phyloP scores from a whole-genome alignment of 2,888 invertebrate species.

The Cryptocephalus moraei region DNA sequence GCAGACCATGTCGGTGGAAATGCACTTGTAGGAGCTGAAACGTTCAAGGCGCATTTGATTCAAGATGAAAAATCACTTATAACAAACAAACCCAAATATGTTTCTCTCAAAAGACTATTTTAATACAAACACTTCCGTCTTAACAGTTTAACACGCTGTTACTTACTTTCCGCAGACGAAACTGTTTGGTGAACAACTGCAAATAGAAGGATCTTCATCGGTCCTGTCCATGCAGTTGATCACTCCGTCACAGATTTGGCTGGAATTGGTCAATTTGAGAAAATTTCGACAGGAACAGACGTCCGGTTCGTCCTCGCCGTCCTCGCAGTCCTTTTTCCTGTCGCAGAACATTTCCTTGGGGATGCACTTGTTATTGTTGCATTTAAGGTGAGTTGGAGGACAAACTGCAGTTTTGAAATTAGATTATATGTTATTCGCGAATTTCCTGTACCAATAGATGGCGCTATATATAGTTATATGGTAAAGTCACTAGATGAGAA shows the following conservation, averaged over 20 bases:
- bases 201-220: conserved; percentile 59
- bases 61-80: neutral
- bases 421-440: too few species aligned
- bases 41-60: neutral
- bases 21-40: conserved; percentile 44
- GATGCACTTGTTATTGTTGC: conserved; percentile 60
- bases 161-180: conserved; percentile 45
- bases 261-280: conserved; percentile 55
- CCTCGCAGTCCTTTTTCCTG: conserved; percentile 56
- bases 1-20: conserved; percentile 65
- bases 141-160: neutral
- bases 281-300: conserved; percentile 56
- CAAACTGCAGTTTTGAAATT: conserved; percentile 57
- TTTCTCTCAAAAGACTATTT: too few species aligned
- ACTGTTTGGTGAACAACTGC: conserved; percentile 47
- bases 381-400: conserved; percentile 52
- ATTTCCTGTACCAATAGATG: too few species aligned
- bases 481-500: too few species aligned
- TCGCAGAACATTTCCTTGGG: conserved; percentile 61
- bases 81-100: neutral
- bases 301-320: conserved; percentile 61
- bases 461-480: too few species aligned
- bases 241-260: conserved; percentile 64
- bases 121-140: too few species aligned
- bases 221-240: conserved; percentile 67